Base-by-base conservation (phyloP, 2,113 vertebrate genomes). In the Verasper variegatus region DNA sequence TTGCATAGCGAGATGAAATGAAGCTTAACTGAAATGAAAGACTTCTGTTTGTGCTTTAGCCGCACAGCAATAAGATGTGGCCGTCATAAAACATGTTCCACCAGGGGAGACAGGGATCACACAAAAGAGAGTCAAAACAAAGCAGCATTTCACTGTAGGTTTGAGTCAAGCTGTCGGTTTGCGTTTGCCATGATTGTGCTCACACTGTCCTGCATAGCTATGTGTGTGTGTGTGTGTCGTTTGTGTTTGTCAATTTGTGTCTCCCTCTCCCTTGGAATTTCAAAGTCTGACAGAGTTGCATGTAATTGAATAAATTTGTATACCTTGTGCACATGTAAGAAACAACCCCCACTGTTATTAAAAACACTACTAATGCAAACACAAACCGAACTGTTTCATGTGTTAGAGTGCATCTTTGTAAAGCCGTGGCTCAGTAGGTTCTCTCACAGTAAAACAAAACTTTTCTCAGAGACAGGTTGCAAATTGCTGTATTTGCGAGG, bases 1-100 rank as follows among this genome's bases (percentile, higher is more conserved):
- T 82, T 78, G 58, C 58, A 60, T 18, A 17, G 57, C 24, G 15
- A 31, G 57, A 59, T 60, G 58, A 60, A 35, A 60, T 35, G 58
- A 49, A 54, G 31, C 17, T 42, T 49, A 82, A 71, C 59, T 56
- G 55, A 51, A 76, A n/a, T 57, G 59, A 82, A 74, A 71, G 17
- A 54, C 61, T 56, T 52, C 2, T 61, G n/a, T 51, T 31, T 47
- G 45, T 80, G 65, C 35, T 31, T 71, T 59, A 59, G 47, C 49
- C 45, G 2, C 52, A 15, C 20, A 26, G 55, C 47, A 55, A 67
- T 77, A 40, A 21, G 35, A 84, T 0, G 1, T 6, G 24, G 67
- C 68, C 4, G 1, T 26, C 27, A 71, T 42, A 61, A 55, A 60
- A 58, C 2, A 4, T 51, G 35, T 59, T 47, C 18, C 5, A 57